These are phyloP conservation scores for Loxodonta africana DNA, from an alignment of 2,113 vertebrate genomes.

Conservation along the genomic window DNA sequence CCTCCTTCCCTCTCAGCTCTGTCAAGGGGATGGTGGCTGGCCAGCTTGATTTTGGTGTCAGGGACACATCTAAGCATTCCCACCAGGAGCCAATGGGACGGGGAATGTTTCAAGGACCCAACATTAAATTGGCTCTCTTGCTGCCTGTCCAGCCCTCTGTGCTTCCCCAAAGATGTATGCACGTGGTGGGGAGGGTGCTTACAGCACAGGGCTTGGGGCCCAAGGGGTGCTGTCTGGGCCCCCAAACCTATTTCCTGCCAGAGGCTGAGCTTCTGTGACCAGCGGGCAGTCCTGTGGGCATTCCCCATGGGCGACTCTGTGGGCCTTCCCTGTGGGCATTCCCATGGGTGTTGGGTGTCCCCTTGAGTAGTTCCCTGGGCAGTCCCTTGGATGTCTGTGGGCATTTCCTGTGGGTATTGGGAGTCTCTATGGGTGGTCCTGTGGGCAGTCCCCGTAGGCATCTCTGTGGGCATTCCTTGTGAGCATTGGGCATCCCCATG, in stretches of 20 bases:
- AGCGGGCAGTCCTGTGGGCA: fast-evolving
- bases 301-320: background rate
- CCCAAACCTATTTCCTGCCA: background rate
- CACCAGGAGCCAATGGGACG: fast-evolving
- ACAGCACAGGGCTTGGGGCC: background rate
- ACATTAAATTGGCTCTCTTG: background rate
- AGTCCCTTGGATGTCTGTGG: no score
- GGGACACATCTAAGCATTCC: background rate
- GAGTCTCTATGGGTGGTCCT: no score
- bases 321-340: background rate
- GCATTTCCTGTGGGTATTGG: no score
- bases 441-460: no score
- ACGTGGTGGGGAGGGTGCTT: no score
- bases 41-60: background rate
- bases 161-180: background rate
- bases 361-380: background rate
- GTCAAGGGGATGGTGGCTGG: fast-evolving
- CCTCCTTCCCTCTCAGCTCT: fast-evolving
- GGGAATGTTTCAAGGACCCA: background rate
- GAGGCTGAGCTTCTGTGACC: fast-evolving
- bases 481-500: no score
- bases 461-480: no score
- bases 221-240: background rate
- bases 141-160: background rate
- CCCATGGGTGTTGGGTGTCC: no score